Conservation (phyloP, 2,888 invertebrate species). For the Monopis laevigella region DNA sequence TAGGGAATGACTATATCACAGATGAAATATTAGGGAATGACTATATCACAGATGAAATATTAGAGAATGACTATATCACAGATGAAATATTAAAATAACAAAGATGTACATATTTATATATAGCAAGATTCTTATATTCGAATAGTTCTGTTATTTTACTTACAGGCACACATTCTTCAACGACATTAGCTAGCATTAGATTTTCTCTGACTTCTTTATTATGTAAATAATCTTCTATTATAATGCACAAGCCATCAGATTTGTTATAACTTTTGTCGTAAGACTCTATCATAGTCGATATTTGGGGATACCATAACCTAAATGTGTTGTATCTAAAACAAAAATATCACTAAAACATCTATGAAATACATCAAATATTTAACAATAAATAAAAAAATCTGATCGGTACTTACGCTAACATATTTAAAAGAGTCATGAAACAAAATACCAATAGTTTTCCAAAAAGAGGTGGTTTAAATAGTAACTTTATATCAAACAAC, state of each 20-base stretch:
- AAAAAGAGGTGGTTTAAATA: constrained; percentile 28
- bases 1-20: too few relatives aligned
- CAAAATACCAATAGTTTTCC: constrained; percentile 28
- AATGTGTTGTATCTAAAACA: constrained; percentile 33
- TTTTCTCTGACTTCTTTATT: constrained; percentile 10
- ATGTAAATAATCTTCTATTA: constrained; percentile 30
- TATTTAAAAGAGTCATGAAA: constrained; percentile 27
- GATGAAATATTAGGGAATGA: too few relatives aligned
- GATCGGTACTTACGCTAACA: constrained; percentile 35
- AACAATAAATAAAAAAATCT: neutral
- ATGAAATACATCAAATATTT: neutral
- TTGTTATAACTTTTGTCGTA: constrained; percentile 26
- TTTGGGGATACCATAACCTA: constrained; percentile 37
- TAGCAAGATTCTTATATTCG: too few relatives aligned
- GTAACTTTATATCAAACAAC: constrained; percentile 29
- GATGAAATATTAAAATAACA: too few relatives aligned
- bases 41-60: too few relatives aligned
- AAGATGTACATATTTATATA: too few relatives aligned
- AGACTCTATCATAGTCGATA: constrained; percentile 37
- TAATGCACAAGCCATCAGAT: constrained; percentile 29
- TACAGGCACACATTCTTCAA: constrained; percentile 30
- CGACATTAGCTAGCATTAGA: constrained; percentile 16
- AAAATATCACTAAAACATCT: constrained; percentile 1
- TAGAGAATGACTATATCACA: too few relatives aligned
- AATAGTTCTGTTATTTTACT: too few relatives aligned